Evolutionary conservation across 2,113 vertebrate species (phyloP).

Genomic region (Tragelaphus strepsiceros): DNA sequence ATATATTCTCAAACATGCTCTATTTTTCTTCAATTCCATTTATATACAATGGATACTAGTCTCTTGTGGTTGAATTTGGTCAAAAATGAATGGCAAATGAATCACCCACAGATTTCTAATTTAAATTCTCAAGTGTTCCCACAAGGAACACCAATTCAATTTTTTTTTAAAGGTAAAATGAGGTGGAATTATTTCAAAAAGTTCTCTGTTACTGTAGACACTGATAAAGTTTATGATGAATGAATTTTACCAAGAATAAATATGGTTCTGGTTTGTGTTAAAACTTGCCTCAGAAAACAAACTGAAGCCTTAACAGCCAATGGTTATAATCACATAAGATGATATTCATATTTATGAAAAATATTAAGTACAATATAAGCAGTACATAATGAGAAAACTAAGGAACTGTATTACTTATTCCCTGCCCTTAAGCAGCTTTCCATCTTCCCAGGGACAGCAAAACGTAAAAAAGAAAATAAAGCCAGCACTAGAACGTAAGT

Average conservation of each 20-base stretch:
- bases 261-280: background rate
- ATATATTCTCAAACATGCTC: background rate
- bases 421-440: background rate
- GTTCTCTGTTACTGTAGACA: background rate
- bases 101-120: background rate
- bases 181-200: constrained; percentile 10
- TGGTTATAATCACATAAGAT: background rate
- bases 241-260: constrained; percentile 45
- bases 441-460: constrained; percentile 26
- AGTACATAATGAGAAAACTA: background rate
- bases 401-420: background rate
- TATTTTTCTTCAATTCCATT: constrained; percentile 17
- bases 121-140: background rate
- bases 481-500: background rate
- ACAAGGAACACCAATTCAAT: background rate
- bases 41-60: constrained; percentile 2
- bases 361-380: constrained; percentile 6
- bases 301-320: constrained; percentile 31
- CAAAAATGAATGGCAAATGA: constrained; percentile 17
- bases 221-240: constrained; percentile 13
- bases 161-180: background rate
- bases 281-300: constrained; percentile 9
- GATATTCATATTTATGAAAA: constrained; percentile 30
- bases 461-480: constrained; percentile 51
- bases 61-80: constrained; percentile 1